Conservation (phyloP, 2,888 invertebrate genomes). For the Bruchidius siliquastri region DNA sequence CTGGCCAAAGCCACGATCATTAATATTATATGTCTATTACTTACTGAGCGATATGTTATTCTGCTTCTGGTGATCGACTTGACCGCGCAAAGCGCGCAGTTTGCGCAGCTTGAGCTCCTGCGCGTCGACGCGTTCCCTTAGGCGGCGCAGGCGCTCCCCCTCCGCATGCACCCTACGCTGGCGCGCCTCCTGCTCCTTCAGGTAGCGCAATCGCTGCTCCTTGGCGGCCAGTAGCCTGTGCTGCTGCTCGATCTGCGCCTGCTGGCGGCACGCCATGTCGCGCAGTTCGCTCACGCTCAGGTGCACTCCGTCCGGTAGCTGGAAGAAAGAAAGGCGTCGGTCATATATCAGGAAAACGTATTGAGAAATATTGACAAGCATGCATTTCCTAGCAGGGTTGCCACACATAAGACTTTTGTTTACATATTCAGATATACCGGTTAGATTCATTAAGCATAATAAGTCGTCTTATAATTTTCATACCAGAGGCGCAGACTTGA, state of each 20-base stretch:
- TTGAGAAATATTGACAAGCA: no score
- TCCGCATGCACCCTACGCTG: constrained; percentile 76
- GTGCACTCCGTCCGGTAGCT: constrained; percentile 90
- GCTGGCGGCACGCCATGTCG: constrained; percentile 96
- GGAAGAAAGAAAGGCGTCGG: constrained; percentile 42
- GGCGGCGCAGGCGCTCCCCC: constrained; percentile 78
- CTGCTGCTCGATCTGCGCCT: constrained; percentile 96
- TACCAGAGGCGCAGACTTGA: no score
- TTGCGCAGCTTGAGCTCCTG: constrained; percentile 92
- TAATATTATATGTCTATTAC: no score
- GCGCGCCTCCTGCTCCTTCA: constrained; percentile 87
- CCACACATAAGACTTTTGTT: no score
- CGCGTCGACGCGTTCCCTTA: constrained; percentile 88
- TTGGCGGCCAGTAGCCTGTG: constrained; percentile 86
- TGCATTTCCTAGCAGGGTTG: no score
- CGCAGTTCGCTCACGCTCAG: constrained; percentile 92
- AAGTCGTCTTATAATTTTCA: no score
- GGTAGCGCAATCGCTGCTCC: constrained; percentile 88
- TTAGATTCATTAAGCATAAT: no score
- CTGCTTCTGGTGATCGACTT: constrained; percentile 89
- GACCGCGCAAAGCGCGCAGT: constrained; percentile 85
- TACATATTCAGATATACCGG: no score
- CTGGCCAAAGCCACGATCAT: no score
- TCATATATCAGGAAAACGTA: no score
- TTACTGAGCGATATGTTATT: constrained; percentile 87